Base-by-base conservation (phyloP, 2,888 invertebrate genomes). In the Drosophila anceps region DNA sequence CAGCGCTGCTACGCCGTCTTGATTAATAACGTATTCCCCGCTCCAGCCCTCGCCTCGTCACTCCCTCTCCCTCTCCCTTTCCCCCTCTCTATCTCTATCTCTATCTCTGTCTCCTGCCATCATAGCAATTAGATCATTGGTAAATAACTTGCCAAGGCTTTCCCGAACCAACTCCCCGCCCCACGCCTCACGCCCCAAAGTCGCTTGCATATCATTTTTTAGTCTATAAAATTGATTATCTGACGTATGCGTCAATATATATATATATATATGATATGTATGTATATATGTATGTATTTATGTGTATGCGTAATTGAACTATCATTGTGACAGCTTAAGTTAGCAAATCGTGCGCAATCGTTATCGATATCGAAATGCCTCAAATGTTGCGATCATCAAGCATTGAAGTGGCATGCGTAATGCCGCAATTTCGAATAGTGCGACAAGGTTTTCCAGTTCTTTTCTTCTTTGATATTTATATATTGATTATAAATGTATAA, bases 111-210 rank as follows among this genome's bases (percentile, higher is more conserved):
- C 10, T 5, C 20, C 4, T 13, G 44, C 12, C 46, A 46, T 27
- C 46, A 48, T n/a, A 39, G 46, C 76, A 71, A 71, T 76, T 76
- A 70, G 70, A 70, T 76, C 66, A 64, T 35, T 35, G 65, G 58
- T 55, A 74, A 62, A 54, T 58, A 55, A 31, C 53, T 64, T 31
- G 48, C 41, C 61, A 76, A 62, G 76, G 62, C 62, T 69, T 57
- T 69, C 46, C 60, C 58, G 39, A n/a, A 5, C 7, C 31, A 3
- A 7, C 39, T 15, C 15, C 44, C 27, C 46, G 15, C n/a, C n/a
- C n/a, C n/a, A n/a, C n/a, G n/a, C n/a, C n/a, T 4, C 24, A 24
- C 46, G 24, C 27, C 46, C 27, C 46, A 15, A 15, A 35, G 27
- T 5, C 12, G 4, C 15, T 31, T 60, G 60, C 73, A 68, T 58